These are phyloP conservation scores for Pogonognathellus flavescens DNA, from an alignment of 1,140 invertebrate species.

Conservation along the genomic window DNA sequence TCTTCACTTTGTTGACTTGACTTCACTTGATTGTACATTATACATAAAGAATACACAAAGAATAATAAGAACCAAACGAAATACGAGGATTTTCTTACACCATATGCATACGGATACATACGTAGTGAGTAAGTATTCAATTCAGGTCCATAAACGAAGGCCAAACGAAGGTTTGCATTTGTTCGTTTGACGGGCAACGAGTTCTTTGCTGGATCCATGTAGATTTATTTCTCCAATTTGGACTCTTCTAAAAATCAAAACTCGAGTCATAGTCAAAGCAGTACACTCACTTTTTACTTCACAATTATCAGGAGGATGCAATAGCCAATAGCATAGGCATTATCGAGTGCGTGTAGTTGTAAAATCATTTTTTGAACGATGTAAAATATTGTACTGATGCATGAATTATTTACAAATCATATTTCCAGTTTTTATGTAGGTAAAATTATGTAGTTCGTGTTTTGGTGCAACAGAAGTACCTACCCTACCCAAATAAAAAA, in stretches of 20 bases:
- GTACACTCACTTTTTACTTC: not conserved
- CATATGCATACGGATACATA: not conserved
- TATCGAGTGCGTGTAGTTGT: no score
- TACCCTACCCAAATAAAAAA: no score
- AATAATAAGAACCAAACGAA: not conserved
- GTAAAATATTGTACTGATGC: no score
- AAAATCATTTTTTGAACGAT: no score
- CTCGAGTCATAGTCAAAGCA: not conserved
- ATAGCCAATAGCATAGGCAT: no score
- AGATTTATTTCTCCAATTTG: conserved; percentile 8
- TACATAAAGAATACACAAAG: not conserved
- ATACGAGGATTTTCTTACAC: not conserved
- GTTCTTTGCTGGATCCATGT: not conserved
- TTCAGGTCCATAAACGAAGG: not conserved
- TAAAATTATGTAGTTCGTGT: no score
- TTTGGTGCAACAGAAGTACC: no score
- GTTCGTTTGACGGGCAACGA: conserved; percentile 1
- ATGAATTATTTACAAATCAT: no score
- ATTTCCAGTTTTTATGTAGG: no score
- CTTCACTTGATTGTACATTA: conserved; percentile 1
- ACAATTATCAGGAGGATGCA: no score
- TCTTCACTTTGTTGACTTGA: not conserved
- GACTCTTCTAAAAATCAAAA: conserved; percentile 7
- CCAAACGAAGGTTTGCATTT: not conserved
- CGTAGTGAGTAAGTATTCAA: not conserved